Conservation (phyloP, 2,888 invertebrate species). For the Melangyna quadrimaculata region DNA sequence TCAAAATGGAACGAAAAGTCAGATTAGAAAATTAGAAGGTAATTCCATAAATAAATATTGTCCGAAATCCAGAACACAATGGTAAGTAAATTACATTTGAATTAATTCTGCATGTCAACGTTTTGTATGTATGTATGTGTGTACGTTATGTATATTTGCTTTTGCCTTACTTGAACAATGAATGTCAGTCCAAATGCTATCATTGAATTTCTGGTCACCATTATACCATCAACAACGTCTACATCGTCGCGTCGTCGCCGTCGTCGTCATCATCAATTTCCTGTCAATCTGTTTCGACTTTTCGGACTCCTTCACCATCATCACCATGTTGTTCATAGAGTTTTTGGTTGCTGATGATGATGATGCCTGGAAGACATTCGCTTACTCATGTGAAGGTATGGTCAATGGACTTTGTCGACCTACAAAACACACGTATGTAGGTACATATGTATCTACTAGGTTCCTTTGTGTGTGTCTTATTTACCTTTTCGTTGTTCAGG, state of each 20-base stretch:
- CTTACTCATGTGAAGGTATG: neutral
- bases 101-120: slow-evolving; percentile 66
- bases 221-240: too few species aligned
- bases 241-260: neutral
- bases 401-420: slow-evolving; percentile 24
- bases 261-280: slow-evolving; percentile 38
- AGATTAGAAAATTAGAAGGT: slow-evolving; percentile 54
- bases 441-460: too few species aligned
- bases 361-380: slow-evolving; percentile 18
- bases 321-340: neutral
- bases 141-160: neutral
- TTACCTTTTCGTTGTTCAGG: slow-evolving; percentile 39
- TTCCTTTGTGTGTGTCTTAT: slow-evolving; percentile 33
- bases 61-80: slow-evolving; percentile 45
- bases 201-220: slow-evolving; percentile 56
- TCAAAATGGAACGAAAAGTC: slow-evolving; percentile 1
- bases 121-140: too few species aligned
- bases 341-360: slow-evolving; percentile 3
- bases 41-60: slow-evolving; percentile 64
- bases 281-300: slow-evolving; percentile 18
- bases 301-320: neutral
- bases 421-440: neutral
- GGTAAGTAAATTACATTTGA: slow-evolving; percentile 67
- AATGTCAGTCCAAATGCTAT: slow-evolving; percentile 52
- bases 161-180: slow-evolving; percentile 55